Base-by-base conservation (phyloP, 2,797 vertebrate species). In the Pangasius krempfi region DNA sequence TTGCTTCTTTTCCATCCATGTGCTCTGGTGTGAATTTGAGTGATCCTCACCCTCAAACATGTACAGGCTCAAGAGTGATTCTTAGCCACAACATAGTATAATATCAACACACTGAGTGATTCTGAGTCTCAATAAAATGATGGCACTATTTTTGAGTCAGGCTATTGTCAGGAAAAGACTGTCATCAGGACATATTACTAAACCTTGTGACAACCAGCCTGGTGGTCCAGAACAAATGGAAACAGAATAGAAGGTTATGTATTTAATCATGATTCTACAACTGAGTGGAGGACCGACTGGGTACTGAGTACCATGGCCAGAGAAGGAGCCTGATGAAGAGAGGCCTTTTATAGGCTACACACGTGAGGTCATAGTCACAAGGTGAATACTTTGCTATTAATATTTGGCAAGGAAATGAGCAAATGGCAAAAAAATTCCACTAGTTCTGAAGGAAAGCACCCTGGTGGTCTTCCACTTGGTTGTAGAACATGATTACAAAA, bases 371-470 rank as follows among this genome's bases (percentile, higher is more conserved):
- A 50, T 27, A 25, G 9, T 76, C 50, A 54, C 20, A 16, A 30
- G 6, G 13, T 78, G 44, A 27, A n/a, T 18, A 54, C 50, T 79
- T 54, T 30, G 50, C 50, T 54, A 33, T 58, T 33, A 37, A 52
- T 80, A 80, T 33, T 80, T 30, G 9, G 54, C 78, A 80, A 56
- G 30, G 13, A 80, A 80, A 33, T 80, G 18, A 79, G 75, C 50
- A 78, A 78, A n/a, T 54, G 30, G 16, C 20, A 12, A 22, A 79
- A 54, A 33, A 54, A 18, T 8, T 47, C 40, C 4, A 47, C 22
- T 47, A 75, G 40, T 27, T 76, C 25, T 27, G 44, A 50, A 2
- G 47, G 22, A 78, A 52, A 78, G 4, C 22, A 75, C 44, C 73
- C 10, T 47, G 25, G 20, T 47, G 73, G 25, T 16, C 47, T 27